Evolutionary conservation across 2,113 vertebrate species (phyloP), one percentile per base, ranked within the genome.

Genomic region (Piaya cayana): DNA sequence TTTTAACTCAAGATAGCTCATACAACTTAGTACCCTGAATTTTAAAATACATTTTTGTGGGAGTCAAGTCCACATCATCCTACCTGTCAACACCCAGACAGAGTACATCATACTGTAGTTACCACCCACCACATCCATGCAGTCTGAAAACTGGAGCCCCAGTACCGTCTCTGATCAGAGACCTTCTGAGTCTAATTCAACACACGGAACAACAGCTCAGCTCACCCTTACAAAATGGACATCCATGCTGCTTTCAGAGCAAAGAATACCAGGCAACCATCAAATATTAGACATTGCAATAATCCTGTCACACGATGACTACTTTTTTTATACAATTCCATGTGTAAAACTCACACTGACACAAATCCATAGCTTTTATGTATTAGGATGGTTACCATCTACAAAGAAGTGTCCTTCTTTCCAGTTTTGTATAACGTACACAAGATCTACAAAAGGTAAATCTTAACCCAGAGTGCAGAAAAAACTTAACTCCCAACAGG

Each of bases 401-500:
- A 67, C 32, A 80, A 39, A 43, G 50, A 69, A 71, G 34, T 3
- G 32, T 75, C 27, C 56, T 90, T 82, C 91, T 43, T 74, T 56
- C 80, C 92, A 60, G 70, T 77, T 90, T 91, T 92, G 34, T 86
- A 17, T 34, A 72, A 82, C 2, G 32, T 37, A 14, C 17, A 47
- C 4, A 30, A 92, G 84, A 82, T 32, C 26, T 88, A 91, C 84
- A 86, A 52, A 86, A 82, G 75, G 21, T 25, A 78, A 89, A 60
- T 71, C 84, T 77, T 83, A 39, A 71, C 4, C 63, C 67, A 71
- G 42, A 8, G 47, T 42, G 34, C 75, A 80, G 80, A 92, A 95
- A 95, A 95, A 94, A 76, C 65, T 59, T 83, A 39, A 77, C 37
- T 74, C 69, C 86, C 84, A 36, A 89, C 82, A 96, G 77, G 95